Evolutionary conservation across 2,888 invertebrate species (phyloP), one percentile per base, ranked within the genome.

Genomic region (Linnaemya tessellans): DNA sequence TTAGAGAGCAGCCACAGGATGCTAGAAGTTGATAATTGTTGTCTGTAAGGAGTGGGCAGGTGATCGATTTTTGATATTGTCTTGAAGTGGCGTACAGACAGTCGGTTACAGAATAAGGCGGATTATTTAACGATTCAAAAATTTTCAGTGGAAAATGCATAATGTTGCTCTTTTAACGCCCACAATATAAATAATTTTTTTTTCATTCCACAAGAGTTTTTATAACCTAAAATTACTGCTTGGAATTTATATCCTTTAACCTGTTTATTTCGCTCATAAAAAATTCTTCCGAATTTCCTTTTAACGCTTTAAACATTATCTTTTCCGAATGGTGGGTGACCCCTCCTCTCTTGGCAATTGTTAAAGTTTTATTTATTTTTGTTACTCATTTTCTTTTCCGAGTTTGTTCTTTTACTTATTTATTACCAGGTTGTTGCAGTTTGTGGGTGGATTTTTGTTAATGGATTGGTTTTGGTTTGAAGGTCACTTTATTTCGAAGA

Each of bases 361-460:
- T 49, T 22, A 35, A 67, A 43, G 7, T 67, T 71, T 82, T 35
- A 56, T 65, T 54, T 54, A 54, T 54, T 41, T 56, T 30, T 20
- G n/a, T 54, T 20, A 20, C 43, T 30, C n/a, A 20, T 62, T 41
- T 30, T 65, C 30, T 22, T 30, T 62, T 43, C 11, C 38, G 25
- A 65, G 46, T 65, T 49, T 62, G 65, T 60, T 68, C 30, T 22
- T 41, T 4, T 60, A 25, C 13, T 43, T 25, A 22, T 74, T 68
- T 80, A 64, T 51, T 74, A 64, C 20, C 80, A 81, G 81, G 79
- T 84, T 83, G 80, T 75, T 82, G 82, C 11, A 71, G 73, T 82
- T 84, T 82, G 84, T 74, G 67, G 85, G 84, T 87, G 87, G 84
- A 83, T 84, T 79, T 84, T 78, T 86, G 73, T 74, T 56, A 75